These are phyloP conservation scores for Proteles cristata DNA, from an alignment of 2,113 vertebrate genomes.

Conservation along the genomic window DNA sequence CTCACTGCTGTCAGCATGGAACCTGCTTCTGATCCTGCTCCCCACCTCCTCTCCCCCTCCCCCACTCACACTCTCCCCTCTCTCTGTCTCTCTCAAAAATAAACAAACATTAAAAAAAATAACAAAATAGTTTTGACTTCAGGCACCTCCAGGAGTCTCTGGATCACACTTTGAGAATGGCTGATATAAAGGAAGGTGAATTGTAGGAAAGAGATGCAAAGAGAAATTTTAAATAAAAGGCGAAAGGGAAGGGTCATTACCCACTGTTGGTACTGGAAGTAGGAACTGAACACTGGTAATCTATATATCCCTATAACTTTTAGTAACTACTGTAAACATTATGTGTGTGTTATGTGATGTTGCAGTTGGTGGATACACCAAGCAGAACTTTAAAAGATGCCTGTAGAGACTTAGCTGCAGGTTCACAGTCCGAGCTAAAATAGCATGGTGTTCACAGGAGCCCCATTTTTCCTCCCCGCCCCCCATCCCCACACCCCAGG, in stretches of 20 bases:
- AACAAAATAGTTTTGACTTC: neutral
- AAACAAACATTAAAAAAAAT: too few species aligned
- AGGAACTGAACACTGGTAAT: neutral
- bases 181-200: neutral
- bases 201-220: neutral
- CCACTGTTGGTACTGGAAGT: neutral
- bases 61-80: too few species aligned
- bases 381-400: neutral
- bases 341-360: neutral
- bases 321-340: neutral
- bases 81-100: too few species aligned
- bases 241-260: neutral
- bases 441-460: neutral
- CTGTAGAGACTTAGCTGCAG: neutral
- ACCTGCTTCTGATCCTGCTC: too few species aligned
- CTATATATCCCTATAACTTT: neutral
- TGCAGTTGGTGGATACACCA: neutral
- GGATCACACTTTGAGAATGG: neutral
- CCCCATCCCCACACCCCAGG: conserved; percentile 80
- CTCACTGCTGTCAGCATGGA: too few species aligned
- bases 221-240: conserved; percentile 25
- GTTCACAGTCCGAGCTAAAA: neutral
- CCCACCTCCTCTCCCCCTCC: too few species aligned
- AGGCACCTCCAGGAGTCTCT: neutral
- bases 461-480: neutral